A percentile compares a stretch with the other conserved stretches of the same genome.
phyloP scores from a whole-genome alignment of 2,888 invertebrate species.

The Autographa pulchrina region DNA sequence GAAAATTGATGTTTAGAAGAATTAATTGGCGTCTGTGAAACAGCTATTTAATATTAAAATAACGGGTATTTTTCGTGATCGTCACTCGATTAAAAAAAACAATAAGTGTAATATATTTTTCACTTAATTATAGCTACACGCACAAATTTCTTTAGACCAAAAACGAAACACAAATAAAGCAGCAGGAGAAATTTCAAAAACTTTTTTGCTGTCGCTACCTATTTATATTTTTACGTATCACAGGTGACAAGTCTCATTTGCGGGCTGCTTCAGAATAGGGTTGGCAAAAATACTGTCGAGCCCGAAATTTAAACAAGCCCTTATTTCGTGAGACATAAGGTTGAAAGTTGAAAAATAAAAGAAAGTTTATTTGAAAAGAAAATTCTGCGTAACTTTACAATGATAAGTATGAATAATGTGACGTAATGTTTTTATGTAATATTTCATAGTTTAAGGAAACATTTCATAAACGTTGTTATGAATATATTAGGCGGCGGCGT shows the following conservation, averaged over 20 bases:
- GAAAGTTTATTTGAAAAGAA: not conserved
- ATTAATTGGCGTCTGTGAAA: too few relatives aligned
- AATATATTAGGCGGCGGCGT: slow-evolving; percentile 15
- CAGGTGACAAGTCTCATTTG: slow-evolving; percentile 65
- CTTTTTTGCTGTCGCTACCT: slow-evolving; percentile 53
- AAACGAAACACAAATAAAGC: slow-evolving; percentile 11
- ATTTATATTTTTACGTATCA: slow-evolving; percentile 60
- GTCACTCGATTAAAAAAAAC: too few relatives aligned
- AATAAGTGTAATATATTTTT: too few relatives aligned
- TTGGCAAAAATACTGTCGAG: slow-evolving; percentile 44
- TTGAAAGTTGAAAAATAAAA: slow-evolving; percentile 24
- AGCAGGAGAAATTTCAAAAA: slow-evolving; percentile 25
- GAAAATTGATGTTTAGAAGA: too few relatives aligned
- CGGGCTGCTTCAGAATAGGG: slow-evolving; percentile 51
- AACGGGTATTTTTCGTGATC: too few relatives aligned
- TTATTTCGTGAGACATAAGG: slow-evolving; percentile 19
- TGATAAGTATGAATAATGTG: slow-evolving; percentile 55
- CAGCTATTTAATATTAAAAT: too few relatives aligned
- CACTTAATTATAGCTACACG: too few relatives aligned
- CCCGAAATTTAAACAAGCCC: slow-evolving; percentile 28
- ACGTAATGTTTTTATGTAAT: slow-evolving; percentile 45
- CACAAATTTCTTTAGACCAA: too few relatives aligned
- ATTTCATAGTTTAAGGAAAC: slow-evolving; percentile 43
- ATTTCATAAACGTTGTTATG: slow-evolving; percentile 20
- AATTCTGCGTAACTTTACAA: slow-evolving; percentile 33